A percentile compares a stretch with the other conserved stretches of the same genome.
These are phyloP conservation scores for Mastomys natalensis DNA, from an alignment of 2,113 vertebrate species.

Conservation along the genomic window DNA sequence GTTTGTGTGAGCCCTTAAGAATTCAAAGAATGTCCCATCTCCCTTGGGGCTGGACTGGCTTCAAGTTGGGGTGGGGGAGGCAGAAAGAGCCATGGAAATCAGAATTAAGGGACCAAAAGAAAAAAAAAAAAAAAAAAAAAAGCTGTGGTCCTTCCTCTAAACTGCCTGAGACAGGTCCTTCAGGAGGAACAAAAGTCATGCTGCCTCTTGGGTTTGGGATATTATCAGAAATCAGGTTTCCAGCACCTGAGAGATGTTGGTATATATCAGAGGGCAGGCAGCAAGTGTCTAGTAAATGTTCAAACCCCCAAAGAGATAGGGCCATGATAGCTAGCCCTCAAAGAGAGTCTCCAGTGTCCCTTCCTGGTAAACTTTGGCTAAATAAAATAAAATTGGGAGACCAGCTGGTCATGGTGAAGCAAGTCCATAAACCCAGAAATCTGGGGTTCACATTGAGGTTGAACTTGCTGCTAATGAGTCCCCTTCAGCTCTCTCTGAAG, in stretches of 20 bases:
- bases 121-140: not conserved
- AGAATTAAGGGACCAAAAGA: not conserved
- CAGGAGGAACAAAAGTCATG: not conserved
- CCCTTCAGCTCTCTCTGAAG: not conserved
- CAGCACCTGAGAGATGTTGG: constrained; percentile 45
- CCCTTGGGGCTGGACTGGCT: constrained; percentile 59
- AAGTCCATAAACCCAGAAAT: not conserved
- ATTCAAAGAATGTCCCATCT: constrained; percentile 83
- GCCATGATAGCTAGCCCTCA: not conserved
- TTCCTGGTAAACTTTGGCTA: not conserved
- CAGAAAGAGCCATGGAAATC: not conserved
- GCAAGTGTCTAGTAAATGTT: not conserved
- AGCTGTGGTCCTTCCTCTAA: not conserved
- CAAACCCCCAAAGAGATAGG: not conserved
- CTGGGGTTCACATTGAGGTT: fast-evolving
- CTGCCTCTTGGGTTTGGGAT: constrained; percentile 12
- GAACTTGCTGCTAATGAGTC: not conserved
- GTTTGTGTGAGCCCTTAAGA: constrained; percentile 80
- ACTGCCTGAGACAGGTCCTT: not conserved
- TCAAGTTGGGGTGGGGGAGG: not conserved
- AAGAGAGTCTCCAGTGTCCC: not conserved
- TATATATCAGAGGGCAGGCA: not conserved
- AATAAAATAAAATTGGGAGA: not conserved
- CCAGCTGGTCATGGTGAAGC: not conserved
- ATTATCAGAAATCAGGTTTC: not conserved